phyloP scores from a whole-genome alignment of 2,888 invertebrate species.

The Acleris cristana region DNA sequence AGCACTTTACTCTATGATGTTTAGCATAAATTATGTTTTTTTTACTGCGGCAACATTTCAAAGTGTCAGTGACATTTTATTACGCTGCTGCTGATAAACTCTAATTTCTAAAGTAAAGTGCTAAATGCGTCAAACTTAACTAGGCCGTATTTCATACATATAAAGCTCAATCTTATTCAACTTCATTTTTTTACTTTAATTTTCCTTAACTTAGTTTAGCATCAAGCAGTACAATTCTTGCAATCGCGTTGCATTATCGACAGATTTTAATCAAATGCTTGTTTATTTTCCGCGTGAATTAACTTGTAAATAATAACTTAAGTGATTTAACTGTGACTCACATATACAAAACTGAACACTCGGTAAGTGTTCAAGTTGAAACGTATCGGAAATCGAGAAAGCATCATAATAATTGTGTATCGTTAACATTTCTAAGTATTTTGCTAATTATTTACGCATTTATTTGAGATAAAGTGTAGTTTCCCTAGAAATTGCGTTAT shows the following conservation, averaged over 20 bases:
- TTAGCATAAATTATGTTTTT: too few species aligned
- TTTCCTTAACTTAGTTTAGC: neutral
- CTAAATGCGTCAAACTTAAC: neutral
- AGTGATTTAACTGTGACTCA: conserved; percentile 3
- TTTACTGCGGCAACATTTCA: conserved; percentile 13
- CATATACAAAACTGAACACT: neutral
- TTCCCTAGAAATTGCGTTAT: neutral
- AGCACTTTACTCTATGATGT: too few species aligned
- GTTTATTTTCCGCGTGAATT: conserved; percentile 28
- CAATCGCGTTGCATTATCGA: conserved; percentile 35
- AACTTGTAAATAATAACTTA: conserved; percentile 21
- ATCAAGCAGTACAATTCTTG: conserved; percentile 12
- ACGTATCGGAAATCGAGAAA: neutral
- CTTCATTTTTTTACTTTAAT: neutral
- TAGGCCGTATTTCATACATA: neutral
- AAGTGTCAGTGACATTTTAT: conserved; percentile 13
- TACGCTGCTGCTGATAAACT: neutral
- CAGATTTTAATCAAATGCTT: conserved; percentile 23
- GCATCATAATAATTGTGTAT: conserved; percentile 14
- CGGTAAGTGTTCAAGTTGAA: conserved; percentile 14
- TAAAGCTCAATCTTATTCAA: neutral
- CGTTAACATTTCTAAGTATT: conserved; percentile 3
- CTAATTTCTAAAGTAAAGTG: neutral
- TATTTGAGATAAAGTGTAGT: neutral
- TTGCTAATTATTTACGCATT: conserved; percentile 1